These are phyloP conservation scores for Dasypolia templi DNA, from an alignment of 2,888 invertebrate genomes.

Conservation along the genomic window DNA sequence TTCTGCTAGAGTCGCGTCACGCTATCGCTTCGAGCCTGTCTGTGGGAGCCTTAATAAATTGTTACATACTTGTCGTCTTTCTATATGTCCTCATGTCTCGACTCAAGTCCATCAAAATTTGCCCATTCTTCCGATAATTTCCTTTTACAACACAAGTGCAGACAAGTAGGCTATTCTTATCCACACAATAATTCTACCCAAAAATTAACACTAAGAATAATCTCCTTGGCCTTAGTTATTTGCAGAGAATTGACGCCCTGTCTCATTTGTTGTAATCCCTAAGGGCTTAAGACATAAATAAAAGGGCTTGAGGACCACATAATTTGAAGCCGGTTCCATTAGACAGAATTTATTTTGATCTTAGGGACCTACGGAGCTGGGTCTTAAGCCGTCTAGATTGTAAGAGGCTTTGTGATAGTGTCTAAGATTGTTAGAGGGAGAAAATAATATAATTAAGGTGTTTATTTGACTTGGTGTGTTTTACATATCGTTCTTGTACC, in stretches of 20 bases:
- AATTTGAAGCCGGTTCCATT: conserved; percentile 56
- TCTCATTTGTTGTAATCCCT: conserved; percentile 41
- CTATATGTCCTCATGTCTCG: too few relatives aligned
- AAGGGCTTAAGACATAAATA: conserved; percentile 51
- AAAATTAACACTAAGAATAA: conserved; percentile 26
- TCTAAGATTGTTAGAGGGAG: not conserved
- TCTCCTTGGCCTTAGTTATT: conserved; percentile 18
- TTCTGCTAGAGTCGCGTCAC: too few relatives aligned
- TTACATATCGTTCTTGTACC: not conserved
- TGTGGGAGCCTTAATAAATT: too few relatives aligned
- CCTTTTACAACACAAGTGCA: not conserved
- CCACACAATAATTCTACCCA: not conserved
- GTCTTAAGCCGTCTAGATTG: conserved; percentile 36
- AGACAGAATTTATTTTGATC: conserved; percentile 45
- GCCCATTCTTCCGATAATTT: not conserved
- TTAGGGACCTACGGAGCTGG: conserved; percentile 12
- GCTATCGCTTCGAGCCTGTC: too few relatives aligned
- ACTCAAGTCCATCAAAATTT: not conserved
- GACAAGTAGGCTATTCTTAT: not conserved
- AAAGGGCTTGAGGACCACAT: conserved; percentile 57
- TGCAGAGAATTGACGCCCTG: conserved; percentile 34
- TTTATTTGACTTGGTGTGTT: not conserved
- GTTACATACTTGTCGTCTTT: too few relatives aligned
- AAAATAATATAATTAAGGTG: conserved; percentile 12
- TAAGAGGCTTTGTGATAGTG: conserved; percentile 10